phyloP scores from a whole-genome alignment of 2,113 vertebrate species.

The Enhydra lutris region DNA sequence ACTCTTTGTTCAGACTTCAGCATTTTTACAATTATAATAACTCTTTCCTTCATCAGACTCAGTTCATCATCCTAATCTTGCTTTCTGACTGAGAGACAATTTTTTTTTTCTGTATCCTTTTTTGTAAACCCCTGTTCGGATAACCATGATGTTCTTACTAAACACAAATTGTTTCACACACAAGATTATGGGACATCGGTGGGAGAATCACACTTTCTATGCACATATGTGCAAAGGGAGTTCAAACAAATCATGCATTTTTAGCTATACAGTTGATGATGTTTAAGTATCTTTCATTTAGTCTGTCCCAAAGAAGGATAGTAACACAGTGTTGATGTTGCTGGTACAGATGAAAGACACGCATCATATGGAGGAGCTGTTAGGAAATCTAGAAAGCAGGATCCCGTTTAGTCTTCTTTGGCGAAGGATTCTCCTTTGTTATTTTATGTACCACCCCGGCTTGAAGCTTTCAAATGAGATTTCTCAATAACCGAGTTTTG shows the following conservation, averaged over 20 bases:
- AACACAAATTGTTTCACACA: not conserved
- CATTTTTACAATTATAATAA: conserved; percentile 3
- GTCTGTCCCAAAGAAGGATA: not conserved
- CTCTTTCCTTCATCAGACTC: not conserved
- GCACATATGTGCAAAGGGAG: not conserved
- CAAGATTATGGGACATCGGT: not conserved
- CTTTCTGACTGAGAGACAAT: not conserved
- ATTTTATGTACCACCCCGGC: not conserved
- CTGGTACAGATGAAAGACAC: not conserved
- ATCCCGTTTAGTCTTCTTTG: not conserved
- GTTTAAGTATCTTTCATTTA: not conserved
- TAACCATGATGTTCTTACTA: not conserved
- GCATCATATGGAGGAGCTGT: not conserved
- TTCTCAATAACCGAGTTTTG: not conserved
- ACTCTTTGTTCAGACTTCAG: not conserved
- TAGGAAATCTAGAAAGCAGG: not conserved
- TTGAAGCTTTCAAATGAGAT: not conserved
- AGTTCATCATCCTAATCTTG: conserved; percentile 27
- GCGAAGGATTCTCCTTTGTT: not conserved
- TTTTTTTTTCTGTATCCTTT: not conserved
- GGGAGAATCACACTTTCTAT: not conserved
- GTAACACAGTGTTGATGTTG: not conserved
- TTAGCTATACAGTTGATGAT: not conserved
- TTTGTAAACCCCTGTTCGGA: not conserved
- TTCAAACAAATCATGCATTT: not conserved